Percentiles rank a stretch among this genome's conserved stretches.
phyloP scores from a whole-genome alignment of 1,140 invertebrate genomes.

The Saccostrea cuccullata region DNA sequence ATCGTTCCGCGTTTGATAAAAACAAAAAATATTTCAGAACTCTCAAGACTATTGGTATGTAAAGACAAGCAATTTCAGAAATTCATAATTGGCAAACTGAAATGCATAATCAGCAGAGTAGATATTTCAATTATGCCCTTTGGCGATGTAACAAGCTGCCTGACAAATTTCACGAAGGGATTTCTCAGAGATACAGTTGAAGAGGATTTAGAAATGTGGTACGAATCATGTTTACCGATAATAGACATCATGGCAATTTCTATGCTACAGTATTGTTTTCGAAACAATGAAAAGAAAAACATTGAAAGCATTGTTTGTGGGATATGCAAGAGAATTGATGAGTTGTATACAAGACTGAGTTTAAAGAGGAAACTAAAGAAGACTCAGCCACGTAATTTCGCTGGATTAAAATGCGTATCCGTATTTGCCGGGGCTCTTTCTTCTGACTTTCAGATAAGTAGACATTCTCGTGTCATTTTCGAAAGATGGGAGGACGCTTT shows the following conservation, averaged over 20 bases:
- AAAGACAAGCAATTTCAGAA: background rate
- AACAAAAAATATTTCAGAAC: background rate
- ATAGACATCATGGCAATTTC: background rate
- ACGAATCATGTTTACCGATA: background rate
- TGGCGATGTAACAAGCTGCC: background rate
- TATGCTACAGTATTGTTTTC: background rate
- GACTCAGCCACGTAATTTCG: background rate
- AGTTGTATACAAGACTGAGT: background rate
- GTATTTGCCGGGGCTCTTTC: background rate
- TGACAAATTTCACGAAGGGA: background rate
- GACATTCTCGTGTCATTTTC: background rate
- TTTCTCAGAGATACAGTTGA: background rate
- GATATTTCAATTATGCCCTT: background rate
- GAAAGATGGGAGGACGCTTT: slow-evolving; percentile 10
- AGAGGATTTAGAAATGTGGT: background rate
- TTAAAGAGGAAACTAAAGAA: background rate
- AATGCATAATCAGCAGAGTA: background rate
- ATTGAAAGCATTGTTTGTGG: background rate
- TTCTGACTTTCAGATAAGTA: background rate
- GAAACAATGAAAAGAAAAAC: background rate
- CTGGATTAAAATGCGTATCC: background rate
- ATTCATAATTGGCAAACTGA: background rate
- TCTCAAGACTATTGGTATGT: background rate
- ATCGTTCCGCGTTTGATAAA: background rate
- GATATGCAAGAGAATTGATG: background rate